phyloP scores from a whole-genome alignment of 1,140 invertebrate genomes.

The Helicoverpa armigera region DNA sequence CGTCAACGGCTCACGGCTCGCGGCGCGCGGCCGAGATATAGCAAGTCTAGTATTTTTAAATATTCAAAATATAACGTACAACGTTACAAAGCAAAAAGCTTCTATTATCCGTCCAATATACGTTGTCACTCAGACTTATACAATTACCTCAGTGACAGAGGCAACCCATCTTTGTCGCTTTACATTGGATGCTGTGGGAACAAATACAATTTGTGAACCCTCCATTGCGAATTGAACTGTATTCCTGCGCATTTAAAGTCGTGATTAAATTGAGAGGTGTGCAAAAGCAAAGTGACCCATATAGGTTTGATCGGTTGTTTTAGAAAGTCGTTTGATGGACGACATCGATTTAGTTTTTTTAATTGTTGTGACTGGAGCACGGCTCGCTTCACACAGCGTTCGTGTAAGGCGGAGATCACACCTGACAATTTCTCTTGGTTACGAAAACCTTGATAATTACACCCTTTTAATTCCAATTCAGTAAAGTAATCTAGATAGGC shows the following conservation, averaged over 20 bases:
- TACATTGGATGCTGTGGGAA: slow-evolving; percentile 38
- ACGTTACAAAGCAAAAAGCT: slow-evolving; percentile 42
- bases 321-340: slow-evolving; percentile 44
- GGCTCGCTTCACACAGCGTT: neutral
- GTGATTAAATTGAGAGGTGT: neutral
- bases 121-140: slow-evolving; percentile 45
- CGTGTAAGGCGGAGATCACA: no score
- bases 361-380: neutral
- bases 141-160: slow-evolving; percentile 15
- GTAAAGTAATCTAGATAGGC: no score
- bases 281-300: slow-evolving; percentile 10
- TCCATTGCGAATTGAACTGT: neutral
- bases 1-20: no score
- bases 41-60: no score
- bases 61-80: no score
- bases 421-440: no score
- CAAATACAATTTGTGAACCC: neutral
- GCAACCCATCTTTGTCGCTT: slow-evolving; percentile 33
- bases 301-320: slow-evolving; percentile 32
- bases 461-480: no score
- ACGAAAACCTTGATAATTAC: no score
- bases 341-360: slow-evolving; percentile 19
- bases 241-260: neutral
- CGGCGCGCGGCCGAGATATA: no score
- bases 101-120: slow-evolving; percentile 49